These are phyloP conservation scores for Heteronetta atricapilla DNA, from an alignment of 2,113 vertebrate genomes.

Conservation along the genomic window DNA sequence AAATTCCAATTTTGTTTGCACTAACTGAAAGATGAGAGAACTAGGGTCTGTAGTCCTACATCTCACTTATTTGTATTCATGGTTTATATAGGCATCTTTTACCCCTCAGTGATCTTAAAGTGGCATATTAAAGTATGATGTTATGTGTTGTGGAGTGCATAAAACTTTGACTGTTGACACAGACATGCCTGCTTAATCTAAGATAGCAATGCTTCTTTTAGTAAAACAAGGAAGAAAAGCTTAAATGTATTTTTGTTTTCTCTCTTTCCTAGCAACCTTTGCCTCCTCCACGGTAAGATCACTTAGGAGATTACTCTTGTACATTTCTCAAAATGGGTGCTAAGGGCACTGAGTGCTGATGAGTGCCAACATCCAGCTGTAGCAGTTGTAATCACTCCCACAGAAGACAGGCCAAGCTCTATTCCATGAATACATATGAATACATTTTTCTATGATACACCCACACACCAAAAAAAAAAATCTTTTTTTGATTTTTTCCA, in stretches of 20 bases:
- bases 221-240: neutral
- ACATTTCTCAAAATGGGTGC: neutral
- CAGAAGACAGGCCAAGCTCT: neutral
- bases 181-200: neutral
- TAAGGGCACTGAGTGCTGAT: neutral
- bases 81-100: neutral
- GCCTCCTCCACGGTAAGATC: slow-evolving; percentile 63
- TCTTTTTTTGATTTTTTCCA: neutral
- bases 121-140: neutral
- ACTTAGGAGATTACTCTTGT: neutral
- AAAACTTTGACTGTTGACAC: neutral
- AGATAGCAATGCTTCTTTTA: neutral
- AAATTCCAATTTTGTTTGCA: neutral
- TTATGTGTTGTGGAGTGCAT: neutral
- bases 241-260: slow-evolving; percentile 7
- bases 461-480: neutral
- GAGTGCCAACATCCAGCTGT: neutral
- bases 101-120: neutral
- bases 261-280: slow-evolving; percentile 47
- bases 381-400: neutral
- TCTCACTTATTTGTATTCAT: neutral
- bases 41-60: neutral
- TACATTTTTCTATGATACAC: neutral
- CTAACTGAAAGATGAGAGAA: neutral
- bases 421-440: neutral